A percentile compares a stretch with the other conserved stretches of the same genome.
Evolutionary conservation across 2,797 vertebrate genomes (phyloP).

Genomic region (Psittacula echo): DNA sequence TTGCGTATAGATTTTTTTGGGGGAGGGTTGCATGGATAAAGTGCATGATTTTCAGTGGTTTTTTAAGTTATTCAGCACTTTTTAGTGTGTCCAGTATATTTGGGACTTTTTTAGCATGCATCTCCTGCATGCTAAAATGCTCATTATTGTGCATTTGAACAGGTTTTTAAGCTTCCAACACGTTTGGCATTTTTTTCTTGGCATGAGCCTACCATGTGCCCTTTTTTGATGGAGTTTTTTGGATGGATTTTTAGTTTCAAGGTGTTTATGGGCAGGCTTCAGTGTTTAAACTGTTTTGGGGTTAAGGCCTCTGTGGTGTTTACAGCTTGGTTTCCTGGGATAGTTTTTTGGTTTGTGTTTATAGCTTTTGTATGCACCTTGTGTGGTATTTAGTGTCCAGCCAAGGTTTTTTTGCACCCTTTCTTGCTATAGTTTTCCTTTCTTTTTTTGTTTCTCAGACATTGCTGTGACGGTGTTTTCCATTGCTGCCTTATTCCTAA

Average conservation of each 20-base stretch:
- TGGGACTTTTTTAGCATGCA: not conserved
- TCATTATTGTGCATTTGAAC: not conserved
- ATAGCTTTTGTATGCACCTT: not conserved
- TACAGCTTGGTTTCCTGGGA: not conserved
- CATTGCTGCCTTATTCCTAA: not conserved
- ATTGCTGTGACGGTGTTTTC: not conserved
- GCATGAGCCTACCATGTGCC: rapidly evolving
- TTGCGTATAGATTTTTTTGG: not conserved
- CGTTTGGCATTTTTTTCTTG: not conserved
- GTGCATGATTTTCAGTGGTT: not conserved
- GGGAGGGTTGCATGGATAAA: not conserved
- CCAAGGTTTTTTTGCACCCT: not conserved
- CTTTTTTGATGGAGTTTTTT: not conserved
- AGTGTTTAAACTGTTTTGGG: not conserved
- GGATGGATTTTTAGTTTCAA: not conserved
- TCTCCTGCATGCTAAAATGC: not conserved
- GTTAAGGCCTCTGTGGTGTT: not conserved
- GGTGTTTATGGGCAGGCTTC: not conserved
- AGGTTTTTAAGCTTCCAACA: not conserved
- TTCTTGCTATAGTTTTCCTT: not conserved
- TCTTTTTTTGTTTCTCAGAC: not conserved
- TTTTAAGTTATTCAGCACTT: not conserved
- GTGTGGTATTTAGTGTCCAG: not conserved
- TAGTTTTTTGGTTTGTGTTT: not conserved
- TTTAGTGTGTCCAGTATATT: not conserved